A percentile compares a stretch with the other conserved stretches of the same genome.
These are phyloP conservation scores for Telenomus remus DNA, from an alignment of 1,140 invertebrate genomes.

Conservation along the genomic window DNA sequence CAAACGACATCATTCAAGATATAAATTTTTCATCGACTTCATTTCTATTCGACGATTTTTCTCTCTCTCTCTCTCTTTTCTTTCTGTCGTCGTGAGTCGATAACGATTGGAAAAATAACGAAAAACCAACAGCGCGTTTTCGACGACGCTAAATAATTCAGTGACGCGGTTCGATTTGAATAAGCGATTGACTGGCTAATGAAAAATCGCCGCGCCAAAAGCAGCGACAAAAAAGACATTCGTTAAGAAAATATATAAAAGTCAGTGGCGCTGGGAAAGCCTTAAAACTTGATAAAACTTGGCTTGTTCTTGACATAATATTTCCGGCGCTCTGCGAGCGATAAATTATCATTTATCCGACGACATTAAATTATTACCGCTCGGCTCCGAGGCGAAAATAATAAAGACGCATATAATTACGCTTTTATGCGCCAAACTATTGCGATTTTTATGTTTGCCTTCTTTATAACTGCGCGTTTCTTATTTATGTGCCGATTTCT, in stretches of 20 bases:
- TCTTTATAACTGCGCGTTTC: slow-evolving; percentile 17
- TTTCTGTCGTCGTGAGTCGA: slow-evolving; percentile 15
- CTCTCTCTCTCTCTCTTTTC: slow-evolving; percentile 25
- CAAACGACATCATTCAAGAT: slow-evolving; percentile 29
- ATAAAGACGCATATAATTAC: slow-evolving; percentile 14
- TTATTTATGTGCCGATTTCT: slow-evolving; percentile 29
- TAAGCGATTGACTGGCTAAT: slow-evolving; percentile 49
- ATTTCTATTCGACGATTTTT: no score
- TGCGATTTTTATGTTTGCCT: slow-evolving; percentile 29
- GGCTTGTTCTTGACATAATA: slow-evolving; percentile 16
- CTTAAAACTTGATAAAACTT: slow-evolving; percentile 10
- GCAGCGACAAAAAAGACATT: slow-evolving; percentile 15
- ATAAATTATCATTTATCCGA: slow-evolving; percentile 31
- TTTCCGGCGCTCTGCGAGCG: slow-evolving; percentile 9
- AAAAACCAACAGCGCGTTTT: slow-evolving; percentile 34
- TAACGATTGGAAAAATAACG: slow-evolving; percentile 42
- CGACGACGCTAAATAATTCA: slow-evolving; percentile 39
- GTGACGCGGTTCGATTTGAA: slow-evolving; percentile 37
- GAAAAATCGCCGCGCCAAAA: slow-evolving; percentile 20
- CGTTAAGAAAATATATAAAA: no score
- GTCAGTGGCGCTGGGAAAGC: slow-evolving; percentile 8
- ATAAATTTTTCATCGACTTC: slow-evolving; percentile 38
- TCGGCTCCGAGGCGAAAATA: slow-evolving; percentile 6
- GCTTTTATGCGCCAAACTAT: slow-evolving; percentile 22
- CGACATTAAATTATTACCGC: slow-evolving; percentile 26